These are phyloP conservation scores for Drosophila imparisetae DNA, from an alignment of 2,888 invertebrate species.

Conservation along the genomic window DNA sequence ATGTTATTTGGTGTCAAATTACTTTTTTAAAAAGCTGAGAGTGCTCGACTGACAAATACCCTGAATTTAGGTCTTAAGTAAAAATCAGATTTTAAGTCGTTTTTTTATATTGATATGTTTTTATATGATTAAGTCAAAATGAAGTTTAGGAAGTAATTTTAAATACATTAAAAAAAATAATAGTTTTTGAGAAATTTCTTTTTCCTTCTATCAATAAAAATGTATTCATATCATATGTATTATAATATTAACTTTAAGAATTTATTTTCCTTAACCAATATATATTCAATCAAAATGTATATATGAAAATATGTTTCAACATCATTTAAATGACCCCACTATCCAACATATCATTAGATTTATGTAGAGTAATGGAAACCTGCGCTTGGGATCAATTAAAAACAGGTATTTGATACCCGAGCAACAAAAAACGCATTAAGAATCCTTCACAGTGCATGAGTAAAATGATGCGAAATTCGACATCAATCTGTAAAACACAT, in stretches of 20 bases:
- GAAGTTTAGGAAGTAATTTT: not conserved
- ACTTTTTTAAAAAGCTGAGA: not conserved
- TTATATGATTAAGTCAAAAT: not conserved
- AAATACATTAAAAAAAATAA: not conserved
- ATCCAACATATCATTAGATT: not conserved
- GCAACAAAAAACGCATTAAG: slow-evolving; percentile 59
- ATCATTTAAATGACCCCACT: not conserved
- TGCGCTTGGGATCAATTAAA: slow-evolving; percentile 51
- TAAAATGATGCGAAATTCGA: slow-evolving; percentile 47
- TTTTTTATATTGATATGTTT: not conserved
- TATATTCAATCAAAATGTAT: not conserved
- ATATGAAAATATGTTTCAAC: not conserved
- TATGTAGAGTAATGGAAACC: slow-evolving; percentile 7
- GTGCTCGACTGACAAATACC: not conserved
- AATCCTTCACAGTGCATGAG: slow-evolving; percentile 49
- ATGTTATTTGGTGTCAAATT: slow-evolving; percentile 2
- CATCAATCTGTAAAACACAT: slow-evolving; percentile 49
- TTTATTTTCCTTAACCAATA: not conserved
- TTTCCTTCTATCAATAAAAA: not conserved
- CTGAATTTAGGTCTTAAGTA: not conserved
- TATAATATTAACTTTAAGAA: not conserved
- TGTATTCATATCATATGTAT: not conserved
- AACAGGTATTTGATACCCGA: slow-evolving; percentile 56
- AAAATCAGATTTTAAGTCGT: not conserved
- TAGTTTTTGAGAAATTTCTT: not conserved